Conservation (phyloP, 2,113 vertebrate genomes). For the Halichoeres trimaculatus region DNA sequence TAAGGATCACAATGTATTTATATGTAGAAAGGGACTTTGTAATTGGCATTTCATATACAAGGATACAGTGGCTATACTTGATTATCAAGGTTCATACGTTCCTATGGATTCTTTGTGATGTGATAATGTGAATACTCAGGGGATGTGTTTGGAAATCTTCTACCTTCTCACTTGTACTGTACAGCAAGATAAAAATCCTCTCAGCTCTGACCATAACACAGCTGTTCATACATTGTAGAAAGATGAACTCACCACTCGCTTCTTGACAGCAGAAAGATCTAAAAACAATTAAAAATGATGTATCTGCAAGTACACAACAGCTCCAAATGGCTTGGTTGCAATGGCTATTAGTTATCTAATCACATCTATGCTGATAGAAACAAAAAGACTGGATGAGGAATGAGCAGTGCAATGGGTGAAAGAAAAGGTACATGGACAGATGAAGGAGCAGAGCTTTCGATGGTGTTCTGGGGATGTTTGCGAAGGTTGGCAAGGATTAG, state of each 20-base stretch:
- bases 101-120: constrained; percentile 67
- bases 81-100: constrained; percentile 72
- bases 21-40: constrained; percentile 72
- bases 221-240: constrained; percentile 36
- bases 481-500: constrained; percentile 58
- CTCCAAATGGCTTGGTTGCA: constrained; percentile 65
- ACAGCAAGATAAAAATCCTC: constrained; percentile 73
- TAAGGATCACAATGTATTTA: constrained; percentile 76
- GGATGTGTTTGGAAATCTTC: constrained; percentile 51
- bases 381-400: constrained; percentile 6
- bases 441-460: constrained; percentile 56
- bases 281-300: constrained; percentile 35
- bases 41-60: constrained; percentile 76
- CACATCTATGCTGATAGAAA: constrained; percentile 52
- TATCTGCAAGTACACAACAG: constrained; percentile 56
- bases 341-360: constrained; percentile 66
- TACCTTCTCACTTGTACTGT: constrained; percentile 62
- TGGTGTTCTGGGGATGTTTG: constrained; percentile 56
- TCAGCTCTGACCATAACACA: constrained; percentile 38
- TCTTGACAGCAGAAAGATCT: constrained; percentile 49
- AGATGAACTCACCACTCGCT: constrained; percentile 51
- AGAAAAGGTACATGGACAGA: constrained; percentile 6
- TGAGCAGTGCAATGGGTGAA: constrained; percentile 60
- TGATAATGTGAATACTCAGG: constrained; percentile 56
- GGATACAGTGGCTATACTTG: constrained; percentile 78